phyloP scores from a whole-genome alignment of 2,888 invertebrate genomes.

The Hyposoter didymator region DNA sequence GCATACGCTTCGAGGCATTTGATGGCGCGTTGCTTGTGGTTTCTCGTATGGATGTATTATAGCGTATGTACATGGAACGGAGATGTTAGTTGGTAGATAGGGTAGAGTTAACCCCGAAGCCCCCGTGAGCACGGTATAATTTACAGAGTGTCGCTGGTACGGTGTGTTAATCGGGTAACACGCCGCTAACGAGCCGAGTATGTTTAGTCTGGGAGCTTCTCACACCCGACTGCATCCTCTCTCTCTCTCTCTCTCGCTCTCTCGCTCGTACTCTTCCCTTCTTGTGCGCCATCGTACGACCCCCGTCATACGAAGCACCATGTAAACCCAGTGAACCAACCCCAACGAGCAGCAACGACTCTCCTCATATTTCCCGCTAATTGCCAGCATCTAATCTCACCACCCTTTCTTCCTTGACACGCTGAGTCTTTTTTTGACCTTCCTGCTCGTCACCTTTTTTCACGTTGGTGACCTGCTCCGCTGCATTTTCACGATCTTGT shows the following conservation, averaged over 20 bases:
- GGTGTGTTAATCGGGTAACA: constrained; percentile 75
- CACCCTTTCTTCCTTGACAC: constrained; percentile 16
- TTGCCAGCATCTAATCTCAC: constrained; percentile 73
- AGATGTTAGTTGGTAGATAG: constrained; percentile 52
- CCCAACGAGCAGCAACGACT: constrained; percentile 47
- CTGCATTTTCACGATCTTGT: neutral
- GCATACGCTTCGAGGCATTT: constrained; percentile 41
- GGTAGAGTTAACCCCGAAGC: constrained; percentile 57
- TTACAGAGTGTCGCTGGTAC: constrained; percentile 71
- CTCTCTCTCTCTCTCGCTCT: constrained; percentile 22
- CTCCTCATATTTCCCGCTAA: constrained; percentile 74
- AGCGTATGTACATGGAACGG: constrained; percentile 38
- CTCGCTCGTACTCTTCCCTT: constrained; percentile 19
- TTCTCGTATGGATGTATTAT: constrained; percentile 22
- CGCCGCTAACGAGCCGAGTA: constrained; percentile 74
- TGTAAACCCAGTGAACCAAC: constrained; percentile 61
- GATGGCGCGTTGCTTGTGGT: constrained; percentile 40
- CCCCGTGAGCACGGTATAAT: constrained; percentile 68
- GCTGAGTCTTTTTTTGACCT: neutral
- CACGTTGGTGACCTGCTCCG: neutral
- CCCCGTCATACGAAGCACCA: constrained; percentile 47
- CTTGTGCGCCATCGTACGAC: constrained; percentile 25
- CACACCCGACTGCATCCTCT: constrained; percentile 37
- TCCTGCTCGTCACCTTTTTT: neutral
- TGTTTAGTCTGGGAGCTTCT: constrained; percentile 69